A percentile compares a stretch with the other conserved stretches of the same genome.
phyloP scores from a whole-genome alignment of 2,797 vertebrate species.

The Peromyscus attwateri region DNA sequence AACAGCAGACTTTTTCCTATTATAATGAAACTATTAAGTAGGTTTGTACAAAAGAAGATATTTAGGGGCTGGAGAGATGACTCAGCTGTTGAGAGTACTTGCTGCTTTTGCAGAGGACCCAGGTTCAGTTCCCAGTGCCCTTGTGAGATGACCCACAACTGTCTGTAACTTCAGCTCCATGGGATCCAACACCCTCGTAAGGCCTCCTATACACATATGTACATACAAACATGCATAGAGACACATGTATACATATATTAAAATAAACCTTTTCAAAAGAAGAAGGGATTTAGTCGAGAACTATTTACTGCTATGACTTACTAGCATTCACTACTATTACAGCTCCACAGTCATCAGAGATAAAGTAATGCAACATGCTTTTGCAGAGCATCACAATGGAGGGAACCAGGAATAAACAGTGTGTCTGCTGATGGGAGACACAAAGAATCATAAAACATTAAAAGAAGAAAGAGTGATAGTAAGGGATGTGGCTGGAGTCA shows the following conservation, averaged over 20 bases:
- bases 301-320: not conserved
- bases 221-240: not conserved
- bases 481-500: not conserved
- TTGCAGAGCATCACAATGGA: not conserved
- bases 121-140: not conserved
- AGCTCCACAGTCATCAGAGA: not conserved
- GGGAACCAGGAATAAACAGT: not conserved
- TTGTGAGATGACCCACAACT: too few species aligned
- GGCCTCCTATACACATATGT: not conserved
- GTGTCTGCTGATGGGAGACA: not conserved
- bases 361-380: not conserved
- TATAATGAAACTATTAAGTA: conserved; percentile 25
- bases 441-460: not conserved
- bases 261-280: not conserved
- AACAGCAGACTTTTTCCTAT: not conserved
- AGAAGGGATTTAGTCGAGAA: not conserved
- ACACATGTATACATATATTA: not conserved
- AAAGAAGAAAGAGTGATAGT: not conserved
- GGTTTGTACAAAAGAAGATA: conserved; percentile 40
- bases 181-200: not conserved
- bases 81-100: not conserved
- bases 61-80: not conserved
- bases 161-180: not conserved
- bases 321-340: not conserved
- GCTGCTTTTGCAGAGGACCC: not conserved